A percentile compares a stretch with the other conserved stretches of the same genome.
Conservation (phyloP, 2,113 vertebrate genomes). For the Leiothrix lutea region DNA sequence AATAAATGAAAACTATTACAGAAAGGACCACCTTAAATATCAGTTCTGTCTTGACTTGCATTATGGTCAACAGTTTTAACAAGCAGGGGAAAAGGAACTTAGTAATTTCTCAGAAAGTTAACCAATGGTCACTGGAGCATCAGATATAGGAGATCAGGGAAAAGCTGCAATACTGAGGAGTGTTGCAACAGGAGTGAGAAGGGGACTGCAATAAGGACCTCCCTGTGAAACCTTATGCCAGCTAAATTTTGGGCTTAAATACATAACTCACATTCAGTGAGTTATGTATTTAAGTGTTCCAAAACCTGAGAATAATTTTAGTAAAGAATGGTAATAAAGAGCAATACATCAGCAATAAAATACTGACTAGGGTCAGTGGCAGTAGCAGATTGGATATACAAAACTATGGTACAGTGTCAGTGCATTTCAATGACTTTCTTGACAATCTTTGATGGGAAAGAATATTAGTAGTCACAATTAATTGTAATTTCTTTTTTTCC, state of each 20-base stretch:
- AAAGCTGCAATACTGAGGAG: not conserved
- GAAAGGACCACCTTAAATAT: not conserved
- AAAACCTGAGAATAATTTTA: not conserved
- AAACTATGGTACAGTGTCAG: not conserved
- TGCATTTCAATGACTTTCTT: not conserved
- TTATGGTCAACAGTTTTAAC: not conserved
- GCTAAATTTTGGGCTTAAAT: not conserved
- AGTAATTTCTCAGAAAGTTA: not conserved
- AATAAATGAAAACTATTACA: not conserved
- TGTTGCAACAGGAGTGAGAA: not conserved
- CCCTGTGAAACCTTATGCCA: not conserved
- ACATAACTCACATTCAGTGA: not conserved
- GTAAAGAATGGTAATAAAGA: not conserved
- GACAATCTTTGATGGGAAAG: not conserved
- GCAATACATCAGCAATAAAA: not conserved
- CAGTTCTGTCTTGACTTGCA: not conserved
- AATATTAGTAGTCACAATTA: not conserved
- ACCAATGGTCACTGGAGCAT: not conserved
- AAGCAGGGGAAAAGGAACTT: not conserved
- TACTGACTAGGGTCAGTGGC: not conserved
- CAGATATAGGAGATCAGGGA: not conserved
- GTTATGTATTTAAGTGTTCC: not conserved
- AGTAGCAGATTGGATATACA: not conserved
- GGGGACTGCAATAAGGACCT: not conserved
- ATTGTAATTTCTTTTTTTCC: not conserved